These are phyloP conservation scores for Ophion slaviceki DNA, from an alignment of 2,888 invertebrate genomes.

Conservation along the genomic window DNA sequence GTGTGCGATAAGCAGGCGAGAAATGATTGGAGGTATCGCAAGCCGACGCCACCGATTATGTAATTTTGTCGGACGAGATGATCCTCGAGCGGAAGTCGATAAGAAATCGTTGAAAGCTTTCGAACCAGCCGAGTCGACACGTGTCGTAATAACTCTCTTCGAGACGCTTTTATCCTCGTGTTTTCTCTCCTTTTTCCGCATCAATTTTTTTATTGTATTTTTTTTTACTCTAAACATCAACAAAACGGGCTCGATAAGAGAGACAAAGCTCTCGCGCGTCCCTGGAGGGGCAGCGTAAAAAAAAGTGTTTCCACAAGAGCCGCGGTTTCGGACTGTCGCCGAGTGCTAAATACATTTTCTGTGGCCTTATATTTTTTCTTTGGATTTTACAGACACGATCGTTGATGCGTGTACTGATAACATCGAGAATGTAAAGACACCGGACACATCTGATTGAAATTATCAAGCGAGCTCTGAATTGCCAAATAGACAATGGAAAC, in stretches of 20 bases:
- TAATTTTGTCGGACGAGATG: constrained; percentile 27
- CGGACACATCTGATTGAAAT: constrained; percentile 9
- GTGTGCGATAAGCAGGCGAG: not conserved
- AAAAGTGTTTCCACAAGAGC: no score
- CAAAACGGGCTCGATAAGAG: no score
- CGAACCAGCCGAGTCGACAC: constrained; percentile 12
- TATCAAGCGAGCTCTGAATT: constrained; percentile 5
- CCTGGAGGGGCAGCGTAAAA: no score
- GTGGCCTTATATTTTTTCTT: not conserved
- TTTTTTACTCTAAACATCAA: no score
- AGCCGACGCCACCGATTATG: constrained; percentile 5
- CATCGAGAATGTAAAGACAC: not conserved
- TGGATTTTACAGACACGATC: not conserved
- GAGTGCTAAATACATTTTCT: no score
- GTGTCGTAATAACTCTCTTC: not conserved
- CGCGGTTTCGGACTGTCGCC: no score
- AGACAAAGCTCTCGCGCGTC: no score
- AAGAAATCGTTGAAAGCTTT: constrained; percentile 41
- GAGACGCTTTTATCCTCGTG: not conserved
- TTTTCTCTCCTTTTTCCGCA: not conserved
- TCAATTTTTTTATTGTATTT: no score
- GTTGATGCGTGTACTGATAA: not conserved
- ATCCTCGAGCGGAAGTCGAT: constrained; percentile 10
- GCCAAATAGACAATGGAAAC: not conserved
- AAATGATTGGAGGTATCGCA: not conserved